Conservation (phyloP, 2,113 vertebrate genomes). For the Colaptes auratus region DNA sequence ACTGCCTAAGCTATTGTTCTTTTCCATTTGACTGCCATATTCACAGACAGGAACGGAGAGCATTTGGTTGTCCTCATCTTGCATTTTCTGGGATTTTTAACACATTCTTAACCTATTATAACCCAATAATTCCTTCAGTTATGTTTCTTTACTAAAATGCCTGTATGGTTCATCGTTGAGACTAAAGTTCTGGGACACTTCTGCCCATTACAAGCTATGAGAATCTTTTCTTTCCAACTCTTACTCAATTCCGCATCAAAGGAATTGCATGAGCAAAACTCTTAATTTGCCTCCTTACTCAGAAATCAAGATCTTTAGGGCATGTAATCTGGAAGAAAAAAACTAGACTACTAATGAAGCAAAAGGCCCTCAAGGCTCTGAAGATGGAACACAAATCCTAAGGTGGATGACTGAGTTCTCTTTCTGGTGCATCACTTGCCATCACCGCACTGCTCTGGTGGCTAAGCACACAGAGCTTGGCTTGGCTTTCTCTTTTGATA, state of each 20-base stretch:
- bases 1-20: background rate
- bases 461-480: background rate
- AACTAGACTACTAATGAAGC: background rate
- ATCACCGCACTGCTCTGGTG: background rate
- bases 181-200: background rate
- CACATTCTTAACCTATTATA: background rate
- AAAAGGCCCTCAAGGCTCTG: background rate
- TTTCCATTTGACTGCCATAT: background rate
- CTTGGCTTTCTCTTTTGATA: background rate
- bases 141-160: background rate
- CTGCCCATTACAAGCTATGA: background rate
- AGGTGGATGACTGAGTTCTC: conserved; percentile 1
- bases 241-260: background rate
- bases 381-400: conserved; percentile 4
- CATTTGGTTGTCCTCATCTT: background rate
- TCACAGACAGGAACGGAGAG: background rate
- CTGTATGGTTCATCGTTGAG: conserved; percentile 14
- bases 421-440: background rate
- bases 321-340: background rate
- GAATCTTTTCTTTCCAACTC: background rate
- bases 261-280: background rate
- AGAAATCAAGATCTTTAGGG: conserved; percentile 15
- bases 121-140: background rate
- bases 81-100: background rate
- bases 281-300: conserved; percentile 9